Evolutionary conservation across 2,113 vertebrate species (phyloP).

Genomic region (Erythrolamprus reginae): DNA sequence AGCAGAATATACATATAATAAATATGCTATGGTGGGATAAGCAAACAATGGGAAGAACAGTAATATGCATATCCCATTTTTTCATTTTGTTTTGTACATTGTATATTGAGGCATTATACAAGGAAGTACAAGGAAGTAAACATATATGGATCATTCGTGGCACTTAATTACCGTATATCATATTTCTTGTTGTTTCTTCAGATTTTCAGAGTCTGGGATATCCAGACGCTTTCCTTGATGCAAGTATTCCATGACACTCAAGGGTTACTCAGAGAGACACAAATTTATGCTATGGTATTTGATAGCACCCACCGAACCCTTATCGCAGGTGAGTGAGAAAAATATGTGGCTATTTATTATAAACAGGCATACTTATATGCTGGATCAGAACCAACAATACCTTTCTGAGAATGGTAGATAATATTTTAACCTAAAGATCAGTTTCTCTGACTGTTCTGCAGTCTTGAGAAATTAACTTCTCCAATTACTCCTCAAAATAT

Average conservation of each 20-base stretch:
- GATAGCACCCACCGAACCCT: conserved; percentile 55
- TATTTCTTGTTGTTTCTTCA: conserved; percentile 16
- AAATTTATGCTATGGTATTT: conserved; percentile 64
- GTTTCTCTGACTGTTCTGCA: not conserved
- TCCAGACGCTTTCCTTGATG: conserved; percentile 65
- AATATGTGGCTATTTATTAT: not conserved
- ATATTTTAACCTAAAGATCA: not conserved
- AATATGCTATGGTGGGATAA: not conserved
- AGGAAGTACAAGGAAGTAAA: not conserved
- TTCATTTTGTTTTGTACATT: not conserved
- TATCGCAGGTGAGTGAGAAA: conserved; percentile 50
- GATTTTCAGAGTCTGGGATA: conserved; percentile 70
- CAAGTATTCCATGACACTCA: conserved; percentile 67
- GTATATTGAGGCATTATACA: not conserved
- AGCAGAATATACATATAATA: not conserved
- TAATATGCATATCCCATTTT: not conserved
- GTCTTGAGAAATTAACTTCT: not conserved
- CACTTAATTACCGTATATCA: not conserved
- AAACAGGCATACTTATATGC: not conserved
- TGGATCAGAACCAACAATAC: not conserved
- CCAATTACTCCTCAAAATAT: not conserved
- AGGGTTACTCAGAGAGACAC: conserved; percentile 55
- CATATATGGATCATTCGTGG: not conserved
- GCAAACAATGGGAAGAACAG: not conserved
- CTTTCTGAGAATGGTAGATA: not conserved